A percentile compares a stretch with the other conserved stretches of the same genome.
These are phyloP conservation scores for Eretmochelys imbricata DNA, from an alignment of 2,113 vertebrate species.

Conservation along the genomic window DNA sequence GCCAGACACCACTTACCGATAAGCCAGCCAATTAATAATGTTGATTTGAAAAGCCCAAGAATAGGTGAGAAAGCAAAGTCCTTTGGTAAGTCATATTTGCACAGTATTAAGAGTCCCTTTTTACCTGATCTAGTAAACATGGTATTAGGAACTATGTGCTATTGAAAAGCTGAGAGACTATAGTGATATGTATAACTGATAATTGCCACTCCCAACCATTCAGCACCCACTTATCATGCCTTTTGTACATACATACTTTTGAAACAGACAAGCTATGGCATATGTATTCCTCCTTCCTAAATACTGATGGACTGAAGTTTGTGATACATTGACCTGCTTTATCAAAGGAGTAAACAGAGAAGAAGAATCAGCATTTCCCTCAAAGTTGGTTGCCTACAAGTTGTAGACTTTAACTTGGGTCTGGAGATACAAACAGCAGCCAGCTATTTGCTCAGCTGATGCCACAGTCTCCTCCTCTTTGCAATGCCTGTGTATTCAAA, in stretches of 20 bases:
- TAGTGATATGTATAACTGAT: slow-evolving; percentile 34
- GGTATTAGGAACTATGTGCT: slow-evolving; percentile 30
- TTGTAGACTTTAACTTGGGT: not conserved
- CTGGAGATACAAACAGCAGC: slow-evolving; percentile 37
- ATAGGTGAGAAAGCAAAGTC: slow-evolving; percentile 78
- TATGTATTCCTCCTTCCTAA: not conserved
- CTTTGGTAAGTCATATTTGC: slow-evolving; percentile 75
- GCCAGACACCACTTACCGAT: slow-evolving; percentile 77
- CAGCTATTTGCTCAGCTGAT: slow-evolving; percentile 69
- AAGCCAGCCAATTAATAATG: slow-evolving; percentile 76
- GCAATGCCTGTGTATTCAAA: not conserved
- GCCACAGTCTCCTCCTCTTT: not conserved
- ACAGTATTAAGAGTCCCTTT: slow-evolving; percentile 68
- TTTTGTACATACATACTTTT: slow-evolving; percentile 53
- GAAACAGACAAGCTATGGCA: slow-evolving; percentile 20
- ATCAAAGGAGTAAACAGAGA: not conserved
- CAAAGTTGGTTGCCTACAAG: not conserved
- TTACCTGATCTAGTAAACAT: slow-evolving; percentile 71
- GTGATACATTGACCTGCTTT: not conserved
- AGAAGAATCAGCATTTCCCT: not conserved
- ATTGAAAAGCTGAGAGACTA: slow-evolving; percentile 36
- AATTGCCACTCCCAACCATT: slow-evolving; percentile 51
- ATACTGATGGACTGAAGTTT: not conserved
- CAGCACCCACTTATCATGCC: slow-evolving; percentile 49
- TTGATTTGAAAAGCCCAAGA: slow-evolving; percentile 70